Evolutionary conservation across 2,888 invertebrate genomes (phyloP).

Genomic region (Pherbina coryleti): DNA sequence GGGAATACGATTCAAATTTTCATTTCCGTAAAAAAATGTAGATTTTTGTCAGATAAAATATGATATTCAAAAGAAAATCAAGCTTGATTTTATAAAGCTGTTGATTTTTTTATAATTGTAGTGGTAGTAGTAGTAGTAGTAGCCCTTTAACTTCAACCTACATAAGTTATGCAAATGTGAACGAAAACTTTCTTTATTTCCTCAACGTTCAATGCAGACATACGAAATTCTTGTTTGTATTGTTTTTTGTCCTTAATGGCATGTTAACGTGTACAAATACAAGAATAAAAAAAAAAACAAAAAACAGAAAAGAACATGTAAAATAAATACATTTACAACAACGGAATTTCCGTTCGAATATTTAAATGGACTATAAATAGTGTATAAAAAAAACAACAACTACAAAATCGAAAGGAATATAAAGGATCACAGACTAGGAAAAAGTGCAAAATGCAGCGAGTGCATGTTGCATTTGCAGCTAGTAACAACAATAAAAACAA

Average conservation of each 20-base stretch:
- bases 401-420: neutral
- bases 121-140: no score
- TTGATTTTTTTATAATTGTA: no score
- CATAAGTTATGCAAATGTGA: no score
- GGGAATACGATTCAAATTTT: no score
- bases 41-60: no score
- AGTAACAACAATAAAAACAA: neutral
- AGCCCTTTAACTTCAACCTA: no score
- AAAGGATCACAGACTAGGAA: neutral
- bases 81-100: no score
- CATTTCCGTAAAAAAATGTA: no score
- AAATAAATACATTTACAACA: constrained; percentile 10
- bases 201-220: neutral
- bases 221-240: neutral
- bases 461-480: neutral
- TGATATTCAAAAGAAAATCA: no score
- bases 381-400: neutral
- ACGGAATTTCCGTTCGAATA: constrained; percentile 15
- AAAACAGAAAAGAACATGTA: neutral
- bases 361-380: constrained; percentile 34
- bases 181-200: no score
- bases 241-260: neutral
- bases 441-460: constrained; percentile 1
- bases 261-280: neutral
- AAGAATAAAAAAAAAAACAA: neutral